Percentiles rank a stretch among this genome's conserved stretches.
phyloP scores from a whole-genome alignment of 2,113 vertebrate genomes.

The Erythrolamprus reginae region DNA sequence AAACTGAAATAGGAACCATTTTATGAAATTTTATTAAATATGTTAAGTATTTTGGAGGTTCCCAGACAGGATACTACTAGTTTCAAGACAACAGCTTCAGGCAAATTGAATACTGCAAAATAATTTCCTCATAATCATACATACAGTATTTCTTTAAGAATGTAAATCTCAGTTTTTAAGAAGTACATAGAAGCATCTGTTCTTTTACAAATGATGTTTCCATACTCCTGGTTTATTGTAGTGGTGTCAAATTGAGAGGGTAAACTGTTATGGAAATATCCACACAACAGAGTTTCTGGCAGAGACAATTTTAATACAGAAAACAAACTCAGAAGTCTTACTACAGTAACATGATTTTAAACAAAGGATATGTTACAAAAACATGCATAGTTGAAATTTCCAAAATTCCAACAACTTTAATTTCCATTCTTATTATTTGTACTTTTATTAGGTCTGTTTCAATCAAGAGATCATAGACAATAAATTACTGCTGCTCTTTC shows the following conservation, averaged over 20 bases:
- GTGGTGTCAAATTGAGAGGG: not conserved
- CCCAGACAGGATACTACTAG: not conserved
- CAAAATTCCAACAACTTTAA: not conserved
- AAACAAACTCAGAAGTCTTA: constrained; percentile 3
- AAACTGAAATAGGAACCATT: not conserved
- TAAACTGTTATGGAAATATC: not conserved
- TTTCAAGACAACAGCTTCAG: not conserved
- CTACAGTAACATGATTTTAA: not conserved
- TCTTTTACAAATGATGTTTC: not conserved
- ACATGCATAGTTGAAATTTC: not conserved
- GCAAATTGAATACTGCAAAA: not conserved
- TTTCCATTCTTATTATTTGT: not conserved
- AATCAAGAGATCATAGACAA: not conserved
- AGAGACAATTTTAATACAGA: constrained; percentile 33
- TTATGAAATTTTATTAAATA: not conserved
- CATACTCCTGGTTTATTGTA: not conserved
- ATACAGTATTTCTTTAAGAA: not conserved
- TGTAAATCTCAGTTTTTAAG: not conserved
- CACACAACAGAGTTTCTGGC: constrained; percentile 26
- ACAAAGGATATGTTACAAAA: not conserved
- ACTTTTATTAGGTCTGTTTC: not conserved
- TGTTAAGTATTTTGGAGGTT: not conserved
- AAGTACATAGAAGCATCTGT: not conserved
- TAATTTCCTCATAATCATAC: not conserved
- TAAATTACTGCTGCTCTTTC: not conserved